phyloP scores from a whole-genome alignment of 2,113 vertebrate genomes.

The Platysteira castanea region DNA sequence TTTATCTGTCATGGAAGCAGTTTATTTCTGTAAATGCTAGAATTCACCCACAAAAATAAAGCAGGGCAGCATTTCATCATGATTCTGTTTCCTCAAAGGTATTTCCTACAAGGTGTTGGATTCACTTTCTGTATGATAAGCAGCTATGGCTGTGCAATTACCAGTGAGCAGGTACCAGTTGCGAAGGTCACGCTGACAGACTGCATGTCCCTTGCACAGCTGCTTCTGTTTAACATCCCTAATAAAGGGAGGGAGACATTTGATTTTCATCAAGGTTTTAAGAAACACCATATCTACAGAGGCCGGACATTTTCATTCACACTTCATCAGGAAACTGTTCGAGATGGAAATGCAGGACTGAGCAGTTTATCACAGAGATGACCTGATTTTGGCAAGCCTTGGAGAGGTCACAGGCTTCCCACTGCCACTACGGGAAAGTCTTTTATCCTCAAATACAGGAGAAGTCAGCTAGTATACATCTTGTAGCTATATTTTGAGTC shows the following conservation, averaged over 20 bases:
- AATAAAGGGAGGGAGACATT: slow-evolving; percentile 42
- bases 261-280: slow-evolving; percentile 62
- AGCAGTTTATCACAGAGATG: slow-evolving; percentile 51
- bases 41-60: background rate
- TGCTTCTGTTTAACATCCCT: slow-evolving; percentile 48
- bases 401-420: slow-evolving; percentile 35
- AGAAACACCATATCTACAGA: slow-evolving; percentile 38
- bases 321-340: slow-evolving; percentile 59
- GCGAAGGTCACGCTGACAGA: slow-evolving; percentile 32
- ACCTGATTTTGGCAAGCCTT: slow-evolving; percentile 29
- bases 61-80: slow-evolving; percentile 7
- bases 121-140: slow-evolving; percentile 45
- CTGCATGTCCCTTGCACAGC: slow-evolving; percentile 19
- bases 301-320: slow-evolving; percentile 53
- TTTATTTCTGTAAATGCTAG: slow-evolving; percentile 40
- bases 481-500: background rate
- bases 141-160: slow-evolving; percentile 17
- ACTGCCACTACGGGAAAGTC: background rate
- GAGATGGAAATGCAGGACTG: slow-evolving; percentile 36
- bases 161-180: slow-evolving; percentile 30
- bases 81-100: slow-evolving; percentile 15
- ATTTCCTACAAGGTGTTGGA: slow-evolving; percentile 60
- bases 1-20: background rate
- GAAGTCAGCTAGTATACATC: background rate
- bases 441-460: background rate